Conservation (phyloP, 1,140 invertebrate genomes). For the Diorhabda sublineata region DNA sequence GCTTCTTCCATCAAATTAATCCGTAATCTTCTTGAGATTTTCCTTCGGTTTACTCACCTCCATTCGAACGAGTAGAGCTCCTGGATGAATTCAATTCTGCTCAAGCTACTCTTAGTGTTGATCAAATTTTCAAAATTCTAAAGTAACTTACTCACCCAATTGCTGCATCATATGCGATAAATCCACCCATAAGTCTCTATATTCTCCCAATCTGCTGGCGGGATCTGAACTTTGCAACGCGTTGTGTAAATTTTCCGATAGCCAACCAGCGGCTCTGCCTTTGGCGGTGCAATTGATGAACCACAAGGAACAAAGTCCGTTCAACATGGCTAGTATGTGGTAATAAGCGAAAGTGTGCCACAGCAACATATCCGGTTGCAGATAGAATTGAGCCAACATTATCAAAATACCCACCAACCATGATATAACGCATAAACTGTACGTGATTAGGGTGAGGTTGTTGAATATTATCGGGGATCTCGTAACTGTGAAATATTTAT, state of each 20-base stretch:
- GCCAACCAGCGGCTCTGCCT: constrained; percentile 57
- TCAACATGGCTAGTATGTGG: constrained; percentile 65
- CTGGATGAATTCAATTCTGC: too few species aligned
- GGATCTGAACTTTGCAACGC: constrained; percentile 57
- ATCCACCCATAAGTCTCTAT: constrained; percentile 64
- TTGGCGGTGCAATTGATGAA: constrained; percentile 61
- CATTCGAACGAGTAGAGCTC: too few species aligned
- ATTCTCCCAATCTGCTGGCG: constrained; percentile 58
- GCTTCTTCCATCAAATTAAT: too few species aligned
- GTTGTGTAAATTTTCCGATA: constrained; percentile 56
- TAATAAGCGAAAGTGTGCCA: constrained; percentile 67
- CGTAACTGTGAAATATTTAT: constrained; percentile 61
- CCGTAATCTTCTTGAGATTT: too few species aligned
- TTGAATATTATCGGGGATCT: constrained; percentile 60
- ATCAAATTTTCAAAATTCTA: too few species aligned
- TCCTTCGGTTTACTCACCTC: too few species aligned
- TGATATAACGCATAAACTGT: constrained; percentile 57
- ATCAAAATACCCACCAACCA: constrained; percentile 58
- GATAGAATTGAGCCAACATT: constrained; percentile 61
- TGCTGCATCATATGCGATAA: constrained; percentile 70
- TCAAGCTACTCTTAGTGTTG: too few species aligned
- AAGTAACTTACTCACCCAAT: constrained; percentile 45
- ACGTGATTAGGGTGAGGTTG: constrained; percentile 57
- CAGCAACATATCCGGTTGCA: constrained; percentile 62
- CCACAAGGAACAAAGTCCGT: constrained; percentile 64